phyloP scores from a whole-genome alignment of 2,888 invertebrate genomes.

The Xylota segnis region DNA sequence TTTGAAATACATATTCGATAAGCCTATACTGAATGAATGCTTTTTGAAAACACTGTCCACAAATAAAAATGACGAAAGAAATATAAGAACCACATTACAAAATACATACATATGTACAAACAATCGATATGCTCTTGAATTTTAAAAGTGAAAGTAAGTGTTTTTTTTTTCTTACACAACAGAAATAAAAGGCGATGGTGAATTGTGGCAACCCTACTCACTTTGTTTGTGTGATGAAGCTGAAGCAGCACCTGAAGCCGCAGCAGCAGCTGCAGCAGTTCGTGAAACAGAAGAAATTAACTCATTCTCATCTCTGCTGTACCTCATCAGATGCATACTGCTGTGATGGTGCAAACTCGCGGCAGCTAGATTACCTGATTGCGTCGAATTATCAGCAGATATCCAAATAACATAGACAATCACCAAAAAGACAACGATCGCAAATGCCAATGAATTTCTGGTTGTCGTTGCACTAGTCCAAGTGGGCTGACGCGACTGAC shows the following conservation, averaged over 20 bases:
- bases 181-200: constrained; percentile 25
- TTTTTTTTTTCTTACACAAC: constrained; percentile 20
- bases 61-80: constrained; percentile 9
- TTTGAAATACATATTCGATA: too few relatives aligned
- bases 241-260: constrained; percentile 48
- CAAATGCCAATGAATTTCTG: constrained; percentile 78
- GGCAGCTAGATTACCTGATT: constrained; percentile 74
- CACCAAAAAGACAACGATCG: constrained; percentile 77
- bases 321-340: constrained; percentile 74
- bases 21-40: constrained; percentile 16
- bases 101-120: neutral
- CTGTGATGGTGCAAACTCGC: constrained; percentile 64
- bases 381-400: constrained; percentile 77
- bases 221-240: constrained; percentile 68
- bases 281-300: constrained; percentile 78
- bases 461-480: constrained; percentile 75
- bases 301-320: constrained; percentile 72
- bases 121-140: constrained; percentile 3
- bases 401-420: constrained; percentile 80
- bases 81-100: constrained; percentile 10
- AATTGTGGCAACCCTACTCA: constrained; percentile 79
- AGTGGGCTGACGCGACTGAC: constrained; percentile 64
- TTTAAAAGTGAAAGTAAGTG: constrained; percentile 16
- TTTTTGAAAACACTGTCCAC: constrained; percentile 53
- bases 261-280: constrained; percentile 47